A percentile compares a stretch with the other conserved stretches of the same genome.
phyloP scores from a whole-genome alignment of 2,888 invertebrate genomes.

The Phragmatobia fuliginosa region DNA sequence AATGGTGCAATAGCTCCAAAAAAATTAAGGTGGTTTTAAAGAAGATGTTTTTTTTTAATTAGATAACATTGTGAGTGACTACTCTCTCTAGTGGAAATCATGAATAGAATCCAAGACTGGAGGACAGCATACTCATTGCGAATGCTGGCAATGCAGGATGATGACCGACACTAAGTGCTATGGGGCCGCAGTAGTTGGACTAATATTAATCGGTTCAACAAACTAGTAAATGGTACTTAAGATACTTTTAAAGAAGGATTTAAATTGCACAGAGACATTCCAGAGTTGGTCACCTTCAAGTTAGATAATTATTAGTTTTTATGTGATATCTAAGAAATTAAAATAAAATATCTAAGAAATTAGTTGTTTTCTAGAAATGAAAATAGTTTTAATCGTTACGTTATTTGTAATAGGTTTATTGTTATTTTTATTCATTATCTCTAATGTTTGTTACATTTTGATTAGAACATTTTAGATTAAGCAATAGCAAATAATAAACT shows the following conservation, averaged over 20 bases:
- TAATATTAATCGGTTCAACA: neutral
- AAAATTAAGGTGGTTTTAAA: neutral
- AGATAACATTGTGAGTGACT: no score
- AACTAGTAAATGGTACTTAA: neutral
- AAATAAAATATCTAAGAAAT: neutral
- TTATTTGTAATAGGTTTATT: neutral
- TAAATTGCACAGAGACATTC: no score
- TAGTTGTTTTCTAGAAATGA: neutral
- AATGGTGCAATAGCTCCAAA: neutral
- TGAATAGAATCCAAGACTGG: no score
- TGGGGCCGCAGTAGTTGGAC: neutral
- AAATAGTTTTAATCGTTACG: neutral
- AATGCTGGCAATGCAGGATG: no score
- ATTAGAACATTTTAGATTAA: neutral
- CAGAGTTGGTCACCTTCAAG: no score
- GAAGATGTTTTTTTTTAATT: no score
- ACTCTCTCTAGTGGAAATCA: no score
- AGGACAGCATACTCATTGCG: no score
- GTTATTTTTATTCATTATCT: neutral
- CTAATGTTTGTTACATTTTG: neutral
- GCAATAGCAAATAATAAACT: neutral
- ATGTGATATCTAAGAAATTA: no score
- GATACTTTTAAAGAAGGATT: no score
- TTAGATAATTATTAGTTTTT: no score
- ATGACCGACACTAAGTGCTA: neutral